Evolutionary conservation across 2,888 invertebrate genomes (phyloP).

Genomic region (Cephus nigrinus): DNA sequence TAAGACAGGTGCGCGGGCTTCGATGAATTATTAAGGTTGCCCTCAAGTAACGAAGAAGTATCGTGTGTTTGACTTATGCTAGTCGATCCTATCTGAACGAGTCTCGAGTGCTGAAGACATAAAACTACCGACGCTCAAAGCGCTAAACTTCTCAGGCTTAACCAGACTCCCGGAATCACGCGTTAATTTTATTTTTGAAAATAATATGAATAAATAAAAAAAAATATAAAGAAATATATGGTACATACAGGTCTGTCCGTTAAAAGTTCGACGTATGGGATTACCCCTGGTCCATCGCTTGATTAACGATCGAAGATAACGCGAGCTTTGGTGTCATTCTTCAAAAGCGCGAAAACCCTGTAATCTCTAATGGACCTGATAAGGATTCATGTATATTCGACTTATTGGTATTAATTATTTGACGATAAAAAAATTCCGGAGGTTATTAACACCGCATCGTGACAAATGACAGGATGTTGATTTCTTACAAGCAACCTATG

Average conservation of each 20-base stretch:
- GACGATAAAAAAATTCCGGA: slow-evolving; percentile 48
- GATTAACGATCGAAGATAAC: slow-evolving; percentile 41
- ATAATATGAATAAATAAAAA: no score
- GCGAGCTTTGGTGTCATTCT: slow-evolving; percentile 28
- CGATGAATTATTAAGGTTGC: slow-evolving; percentile 10
- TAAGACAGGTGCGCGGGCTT: slow-evolving; percentile 9
- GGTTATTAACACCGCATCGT: slow-evolving; percentile 52
- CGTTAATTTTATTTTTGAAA: no score
- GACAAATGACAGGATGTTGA: slow-evolving; percentile 44
- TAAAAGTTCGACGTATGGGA: no score
- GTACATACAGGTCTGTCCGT: no score
- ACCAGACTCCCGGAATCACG: no score
- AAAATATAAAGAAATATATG: not conserved
- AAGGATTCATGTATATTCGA: slow-evolving; percentile 34
- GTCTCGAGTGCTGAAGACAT: slow-evolving; percentile 9
- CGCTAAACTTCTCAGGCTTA: no score
- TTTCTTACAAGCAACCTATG: no score
- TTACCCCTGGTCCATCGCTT: slow-evolving; percentile 15
- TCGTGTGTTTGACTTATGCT: slow-evolving; percentile 12
- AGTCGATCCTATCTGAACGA: slow-evolving; percentile 4
- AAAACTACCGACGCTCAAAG: not conserved
- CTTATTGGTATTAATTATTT: slow-evolving; percentile 58
- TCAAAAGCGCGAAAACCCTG: slow-evolving; percentile 43
- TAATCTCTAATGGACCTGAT: slow-evolving; percentile 53
- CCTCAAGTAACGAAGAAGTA: slow-evolving; percentile 10